phyloP scores from a whole-genome alignment of 2,888 invertebrate species.

The Amaurobius ferox region DNA sequence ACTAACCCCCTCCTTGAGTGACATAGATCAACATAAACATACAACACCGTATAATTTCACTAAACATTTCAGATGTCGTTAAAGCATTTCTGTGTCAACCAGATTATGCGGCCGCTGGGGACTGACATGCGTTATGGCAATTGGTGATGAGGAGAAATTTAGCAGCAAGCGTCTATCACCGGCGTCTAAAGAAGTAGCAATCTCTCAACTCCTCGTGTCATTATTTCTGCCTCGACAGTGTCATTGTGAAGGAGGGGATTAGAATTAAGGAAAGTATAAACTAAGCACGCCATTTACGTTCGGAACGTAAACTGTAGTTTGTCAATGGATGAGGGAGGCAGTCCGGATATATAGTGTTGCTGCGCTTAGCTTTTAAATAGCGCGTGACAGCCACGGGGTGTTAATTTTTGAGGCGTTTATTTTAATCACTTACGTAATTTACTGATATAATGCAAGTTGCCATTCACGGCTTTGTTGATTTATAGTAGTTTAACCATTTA shows the following conservation, averaged over 20 bases:
- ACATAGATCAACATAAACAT: neutral
- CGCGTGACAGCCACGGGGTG: slow-evolving; percentile 11
- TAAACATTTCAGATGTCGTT: slow-evolving; percentile 2
- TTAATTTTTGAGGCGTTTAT: slow-evolving; percentile 14
- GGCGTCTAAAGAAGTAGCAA: slow-evolving; percentile 5
- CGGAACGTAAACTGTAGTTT: neutral
- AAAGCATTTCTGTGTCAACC: slow-evolving; percentile 11
- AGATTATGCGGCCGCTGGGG: slow-evolving; percentile 9
- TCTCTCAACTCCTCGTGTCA: neutral
- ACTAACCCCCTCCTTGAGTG: neutral
- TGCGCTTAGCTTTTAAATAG: slow-evolving; percentile 6
- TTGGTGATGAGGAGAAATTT: neutral
- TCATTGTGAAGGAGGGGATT: neutral
- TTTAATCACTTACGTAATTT: neutral
- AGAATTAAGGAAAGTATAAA: slow-evolving; percentile 4
- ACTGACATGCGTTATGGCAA: neutral
- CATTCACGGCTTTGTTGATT: neutral
- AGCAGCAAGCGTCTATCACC: neutral
- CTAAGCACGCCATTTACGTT: neutral
- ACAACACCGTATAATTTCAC: slow-evolving; percentile 9
- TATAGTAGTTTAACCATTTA: no score
- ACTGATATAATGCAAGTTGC: neutral
- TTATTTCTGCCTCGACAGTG: neutral
- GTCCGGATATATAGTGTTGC: neutral
- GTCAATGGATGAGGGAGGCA: neutral